Evolutionary conservation across 2,888 invertebrate species (phyloP).

Genomic region (Lutraria lutraria): DNA sequence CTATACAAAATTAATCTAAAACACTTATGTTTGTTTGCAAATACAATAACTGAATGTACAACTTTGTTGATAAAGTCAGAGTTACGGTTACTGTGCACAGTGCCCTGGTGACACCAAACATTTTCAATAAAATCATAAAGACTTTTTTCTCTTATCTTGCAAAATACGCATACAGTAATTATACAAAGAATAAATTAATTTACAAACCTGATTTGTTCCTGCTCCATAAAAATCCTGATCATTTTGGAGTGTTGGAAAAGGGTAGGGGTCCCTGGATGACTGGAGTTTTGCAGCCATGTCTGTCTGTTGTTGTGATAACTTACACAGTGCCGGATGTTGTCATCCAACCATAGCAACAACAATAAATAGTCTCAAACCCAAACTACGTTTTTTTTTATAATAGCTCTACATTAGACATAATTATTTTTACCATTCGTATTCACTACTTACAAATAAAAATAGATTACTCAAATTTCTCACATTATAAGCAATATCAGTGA

Average conservation of each 20-base stretch:
- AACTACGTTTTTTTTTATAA: background rate
- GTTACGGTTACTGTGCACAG: background rate
- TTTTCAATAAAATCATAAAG: background rate
- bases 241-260: conserved; percentile 82
- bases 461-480: too few relatives aligned
- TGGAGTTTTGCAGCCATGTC: conserved; percentile 61
- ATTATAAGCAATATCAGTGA: too few relatives aligned
- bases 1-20: too few relatives aligned
- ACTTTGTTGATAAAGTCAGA: background rate
- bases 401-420: too few relatives aligned
- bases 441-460: too few relatives aligned
- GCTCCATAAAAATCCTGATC: conserved; percentile 83
- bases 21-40: too few relatives aligned
- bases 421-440: too few relatives aligned
- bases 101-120: background rate
- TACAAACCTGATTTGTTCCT: conserved; percentile 75
- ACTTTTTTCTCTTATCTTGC: background rate
- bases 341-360: conserved; percentile 61
- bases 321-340: conserved; percentile 67
- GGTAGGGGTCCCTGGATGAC: conserved; percentile 83
- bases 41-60: background rate
- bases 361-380: conserved; percentile 40
- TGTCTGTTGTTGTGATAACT: conserved; percentile 24
- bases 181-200: background rate
- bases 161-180: background rate